phyloP scores from a whole-genome alignment of 2,888 invertebrate genomes.

The Oscheius sp. region DNA sequence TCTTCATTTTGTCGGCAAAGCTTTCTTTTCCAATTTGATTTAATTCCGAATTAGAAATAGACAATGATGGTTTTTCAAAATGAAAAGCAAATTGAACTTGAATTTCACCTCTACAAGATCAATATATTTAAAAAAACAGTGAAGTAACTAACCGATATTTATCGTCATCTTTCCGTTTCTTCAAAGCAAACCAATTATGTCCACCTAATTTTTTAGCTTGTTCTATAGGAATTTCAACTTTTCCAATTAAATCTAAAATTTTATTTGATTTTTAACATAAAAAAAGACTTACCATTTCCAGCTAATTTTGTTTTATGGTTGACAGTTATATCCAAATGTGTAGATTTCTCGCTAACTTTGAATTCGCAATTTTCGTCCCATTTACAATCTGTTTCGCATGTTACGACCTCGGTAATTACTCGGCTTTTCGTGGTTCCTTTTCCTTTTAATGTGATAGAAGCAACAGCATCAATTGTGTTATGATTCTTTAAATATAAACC shows the following conservation, averaged over 20 bases:
- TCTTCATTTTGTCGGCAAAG: slow-evolving; percentile 53
- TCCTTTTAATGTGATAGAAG: slow-evolving; percentile 43
- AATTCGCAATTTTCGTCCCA: slow-evolving; percentile 71
- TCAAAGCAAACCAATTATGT: slow-evolving; percentile 52
- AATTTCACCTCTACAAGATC: slow-evolving; percentile 50
- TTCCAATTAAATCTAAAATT: slow-evolving; percentile 52
- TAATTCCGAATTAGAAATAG: slow-evolving; percentile 59
- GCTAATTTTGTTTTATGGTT: slow-evolving; percentile 63
- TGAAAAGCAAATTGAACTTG: slow-evolving; percentile 61
- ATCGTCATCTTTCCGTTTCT: slow-evolving; percentile 58
- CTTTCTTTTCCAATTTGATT: slow-evolving; percentile 56
- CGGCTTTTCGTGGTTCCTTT: slow-evolving; percentile 56
- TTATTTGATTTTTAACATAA: too few species aligned
- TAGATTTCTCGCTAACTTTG: slow-evolving; percentile 62
- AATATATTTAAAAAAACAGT: not conserved
- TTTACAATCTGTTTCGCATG: slow-evolving; percentile 51
- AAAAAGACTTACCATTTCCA: slow-evolving; percentile 35
- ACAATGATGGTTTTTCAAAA: slow-evolving; percentile 57
- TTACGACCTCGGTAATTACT: slow-evolving; percentile 50
- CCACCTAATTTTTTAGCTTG: slow-evolving; percentile 44
- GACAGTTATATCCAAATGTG: slow-evolving; percentile 52
- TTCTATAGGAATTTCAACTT: slow-evolving; percentile 48
- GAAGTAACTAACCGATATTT: slow-evolving; percentile 38
- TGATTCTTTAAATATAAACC: slow-evolving; percentile 62
- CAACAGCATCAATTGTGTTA: slow-evolving; percentile 50